These are phyloP conservation scores for Argyrosomus japonicus DNA, from an alignment of 2,113 vertebrate genomes.

Conservation along the genomic window DNA sequence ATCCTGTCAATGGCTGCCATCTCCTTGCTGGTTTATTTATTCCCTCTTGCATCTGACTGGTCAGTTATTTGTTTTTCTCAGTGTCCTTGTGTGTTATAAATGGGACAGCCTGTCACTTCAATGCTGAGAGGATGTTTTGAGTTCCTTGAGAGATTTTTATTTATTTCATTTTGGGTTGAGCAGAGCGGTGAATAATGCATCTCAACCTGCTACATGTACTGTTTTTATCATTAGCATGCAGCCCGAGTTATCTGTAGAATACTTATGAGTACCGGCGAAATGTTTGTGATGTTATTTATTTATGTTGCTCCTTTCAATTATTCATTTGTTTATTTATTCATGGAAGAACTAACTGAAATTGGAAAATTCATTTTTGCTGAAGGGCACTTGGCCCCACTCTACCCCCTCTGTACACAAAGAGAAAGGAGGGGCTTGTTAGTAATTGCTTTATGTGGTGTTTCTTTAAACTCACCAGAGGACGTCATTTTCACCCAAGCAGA, in stretches of 20 bases:
- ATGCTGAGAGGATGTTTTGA: conserved; percentile 73
- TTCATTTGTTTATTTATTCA: conserved; percentile 92
- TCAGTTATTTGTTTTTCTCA: conserved; percentile 79
- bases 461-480: conserved; percentile 75
- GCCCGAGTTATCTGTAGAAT: conserved; percentile 83
- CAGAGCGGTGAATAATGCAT: conserved; percentile 81
- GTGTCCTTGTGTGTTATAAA: conserved; percentile 79
- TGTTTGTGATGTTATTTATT: conserved; percentile 91
- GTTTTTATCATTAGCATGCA: conserved; percentile 87
- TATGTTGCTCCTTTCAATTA: conserved; percentile 88
- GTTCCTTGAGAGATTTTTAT: conserved; percentile 80
- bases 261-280: conserved; percentile 85
- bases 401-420: conserved; percentile 67
- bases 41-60: conserved; percentile 65
- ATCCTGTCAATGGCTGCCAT: conserved; percentile 57
- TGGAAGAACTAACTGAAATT: conserved; percentile 87
- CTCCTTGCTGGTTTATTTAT: conserved; percentile 65
- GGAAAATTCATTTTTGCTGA: conserved; percentile 89
- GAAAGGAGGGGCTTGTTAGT: conserved; percentile 77
- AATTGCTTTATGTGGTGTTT: conserved; percentile 83
- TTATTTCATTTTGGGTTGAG: conserved; percentile 73
- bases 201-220: conserved; percentile 77
- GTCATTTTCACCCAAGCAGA: conserved; percentile 79
- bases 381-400: conserved; percentile 82
- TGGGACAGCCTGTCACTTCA: conserved; percentile 81